Conservation (phyloP, 2,113 vertebrate species). For the Probosciger aterrimus region DNA sequence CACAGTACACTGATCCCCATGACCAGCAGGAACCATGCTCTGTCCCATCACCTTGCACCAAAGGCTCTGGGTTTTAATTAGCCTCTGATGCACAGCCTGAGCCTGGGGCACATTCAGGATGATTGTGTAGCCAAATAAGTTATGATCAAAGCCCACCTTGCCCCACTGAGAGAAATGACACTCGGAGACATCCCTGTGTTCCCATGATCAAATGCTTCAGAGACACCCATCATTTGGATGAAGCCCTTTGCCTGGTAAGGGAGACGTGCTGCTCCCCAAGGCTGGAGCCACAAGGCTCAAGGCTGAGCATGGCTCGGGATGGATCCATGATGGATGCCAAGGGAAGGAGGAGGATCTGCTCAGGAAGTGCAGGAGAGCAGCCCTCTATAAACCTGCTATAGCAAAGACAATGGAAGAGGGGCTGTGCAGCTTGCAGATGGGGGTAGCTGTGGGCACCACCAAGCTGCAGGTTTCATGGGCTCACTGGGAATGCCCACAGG, state of each 20-base stretch:
- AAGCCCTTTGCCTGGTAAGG: neutral
- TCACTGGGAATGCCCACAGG: neutral
- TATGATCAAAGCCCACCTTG: neutral
- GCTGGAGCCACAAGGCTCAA: neutral
- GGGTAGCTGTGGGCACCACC: neutral
- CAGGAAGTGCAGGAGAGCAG: neutral
- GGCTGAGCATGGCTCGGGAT: neutral
- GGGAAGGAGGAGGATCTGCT: neutral
- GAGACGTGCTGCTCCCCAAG: neutral
- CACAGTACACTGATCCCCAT: neutral
- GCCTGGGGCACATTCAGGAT: neutral
- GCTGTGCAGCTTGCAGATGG: neutral
- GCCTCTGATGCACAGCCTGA: neutral
- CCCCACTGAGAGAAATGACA: neutral
- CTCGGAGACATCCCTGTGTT: neutral
- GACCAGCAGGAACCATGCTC: neutral
- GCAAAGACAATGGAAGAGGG: neutral
- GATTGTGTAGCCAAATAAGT: neutral
- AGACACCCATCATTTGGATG: neutral
- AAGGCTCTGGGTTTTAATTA: neutral
- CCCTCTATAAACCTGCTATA: neutral
- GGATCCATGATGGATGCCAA: rapidly evolving
- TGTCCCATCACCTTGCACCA: neutral
- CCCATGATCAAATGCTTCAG: neutral
- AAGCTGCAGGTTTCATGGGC: neutral